Conservation (phyloP, 2,113 vertebrate genomes). For the Athene cunicularia region DNA sequence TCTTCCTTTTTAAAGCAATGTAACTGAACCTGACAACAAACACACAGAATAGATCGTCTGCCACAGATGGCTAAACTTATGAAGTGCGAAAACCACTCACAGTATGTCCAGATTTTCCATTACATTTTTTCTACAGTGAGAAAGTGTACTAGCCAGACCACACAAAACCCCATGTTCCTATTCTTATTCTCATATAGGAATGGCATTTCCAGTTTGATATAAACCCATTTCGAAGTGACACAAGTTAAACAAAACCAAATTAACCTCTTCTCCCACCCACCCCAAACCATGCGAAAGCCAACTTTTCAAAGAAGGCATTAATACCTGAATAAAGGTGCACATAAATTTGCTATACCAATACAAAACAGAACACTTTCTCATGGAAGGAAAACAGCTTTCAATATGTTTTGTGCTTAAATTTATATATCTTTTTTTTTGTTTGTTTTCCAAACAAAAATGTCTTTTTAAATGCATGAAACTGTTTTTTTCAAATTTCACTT, state of each 20-base stretch:
- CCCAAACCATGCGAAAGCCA: not conserved
- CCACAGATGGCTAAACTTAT: slow-evolving; percentile 43
- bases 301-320: not conserved
- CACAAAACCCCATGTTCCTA: not conserved
- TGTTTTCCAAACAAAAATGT: not conserved
- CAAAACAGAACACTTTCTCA: not conserved
- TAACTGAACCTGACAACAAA: slow-evolving; percentile 20
- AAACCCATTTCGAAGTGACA: not conserved
- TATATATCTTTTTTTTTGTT: rapidly evolving
- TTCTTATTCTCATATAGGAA: not conserved
- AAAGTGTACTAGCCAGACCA: slow-evolving; percentile 21
- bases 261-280: not conserved
- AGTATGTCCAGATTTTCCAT: slow-evolving; percentile 49
- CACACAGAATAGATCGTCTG: slow-evolving; percentile 23
- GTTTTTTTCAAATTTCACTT: not conserved
- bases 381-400: not conserved
- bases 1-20: not conserved
- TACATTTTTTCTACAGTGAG: not conserved
- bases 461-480: not conserved
- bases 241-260: not conserved
- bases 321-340: not conserved
- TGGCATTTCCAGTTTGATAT: not conserved
- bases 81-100: slow-evolving; percentile 53
- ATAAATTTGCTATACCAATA: not conserved
- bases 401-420: not conserved